Conservation (phyloP, 2,888 invertebrate genomes). For the Eudemis profundana region DNA sequence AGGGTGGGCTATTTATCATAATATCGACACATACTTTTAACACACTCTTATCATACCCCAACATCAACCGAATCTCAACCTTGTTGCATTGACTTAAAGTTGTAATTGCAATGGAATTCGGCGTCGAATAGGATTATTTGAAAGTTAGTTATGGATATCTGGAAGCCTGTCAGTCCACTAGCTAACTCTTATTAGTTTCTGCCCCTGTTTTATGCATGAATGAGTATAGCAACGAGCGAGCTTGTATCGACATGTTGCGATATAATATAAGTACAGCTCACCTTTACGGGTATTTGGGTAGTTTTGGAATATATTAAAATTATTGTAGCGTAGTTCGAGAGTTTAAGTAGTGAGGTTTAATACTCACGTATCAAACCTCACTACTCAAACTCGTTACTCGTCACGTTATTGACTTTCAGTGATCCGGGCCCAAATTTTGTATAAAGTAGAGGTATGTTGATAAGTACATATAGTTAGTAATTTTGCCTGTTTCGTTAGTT, state of each 20-base stretch:
- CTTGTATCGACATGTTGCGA: conserved; percentile 55
- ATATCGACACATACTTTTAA: conserved; percentile 52
- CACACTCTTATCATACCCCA: conserved; percentile 4
- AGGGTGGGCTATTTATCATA: conserved; percentile 82
- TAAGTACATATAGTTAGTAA: too few species aligned
- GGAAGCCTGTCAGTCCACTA: conserved; percentile 66
- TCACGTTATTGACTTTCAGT: not conserved
- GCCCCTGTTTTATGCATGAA: conserved; percentile 78
- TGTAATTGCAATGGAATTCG: not conserved
- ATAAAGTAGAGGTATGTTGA: too few species aligned
- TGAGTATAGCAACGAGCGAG: conserved; percentile 58
- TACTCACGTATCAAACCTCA: too few species aligned
- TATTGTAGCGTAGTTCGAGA: conserved; percentile 8
- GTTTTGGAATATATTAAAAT: conserved; percentile 4
- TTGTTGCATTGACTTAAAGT: not conserved
- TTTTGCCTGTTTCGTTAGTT: too few species aligned
- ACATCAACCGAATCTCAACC: conserved; percentile 38
- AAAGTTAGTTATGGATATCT: conserved; percentile 20
- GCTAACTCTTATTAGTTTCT: conserved; percentile 75
- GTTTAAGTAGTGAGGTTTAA: too few species aligned
- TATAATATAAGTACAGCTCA: conserved; percentile 41
- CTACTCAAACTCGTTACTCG: too few species aligned
- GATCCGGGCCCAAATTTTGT: not conserved
- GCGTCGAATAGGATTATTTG: not conserved
- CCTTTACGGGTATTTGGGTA: conserved; percentile 9